Evolutionary conservation across 2,113 vertebrate species (phyloP).

Genomic region (Pseudolaguvia tuberculata): DNA sequence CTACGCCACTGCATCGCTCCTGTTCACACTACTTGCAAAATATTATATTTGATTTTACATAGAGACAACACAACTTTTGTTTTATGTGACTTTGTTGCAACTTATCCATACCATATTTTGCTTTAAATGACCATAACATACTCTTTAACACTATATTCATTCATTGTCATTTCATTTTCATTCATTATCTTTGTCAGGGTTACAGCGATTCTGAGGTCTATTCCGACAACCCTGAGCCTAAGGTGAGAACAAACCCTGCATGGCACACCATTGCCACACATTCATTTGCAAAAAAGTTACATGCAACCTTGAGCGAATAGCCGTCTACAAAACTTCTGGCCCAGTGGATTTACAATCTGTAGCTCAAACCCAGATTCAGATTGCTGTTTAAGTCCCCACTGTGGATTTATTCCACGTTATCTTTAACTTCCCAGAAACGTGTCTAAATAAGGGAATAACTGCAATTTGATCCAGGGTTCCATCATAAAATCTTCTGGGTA

Average conservation of each 20-base stretch:
- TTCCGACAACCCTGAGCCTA: not conserved
- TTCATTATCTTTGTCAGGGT: not conserved
- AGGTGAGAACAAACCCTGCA: not conserved
- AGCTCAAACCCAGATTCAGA: not conserved
- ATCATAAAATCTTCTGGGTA: too few species aligned
- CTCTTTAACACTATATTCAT: not conserved
- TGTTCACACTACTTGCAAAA: too few species aligned
- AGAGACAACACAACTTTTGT: too few species aligned
- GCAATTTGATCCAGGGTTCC: not conserved
- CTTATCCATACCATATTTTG: too few species aligned
- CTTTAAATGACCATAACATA: too few species aligned
- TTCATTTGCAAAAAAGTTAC: not conserved
- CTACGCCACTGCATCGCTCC: too few species aligned
- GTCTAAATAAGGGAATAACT: not conserved
- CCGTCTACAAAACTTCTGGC: not conserved
- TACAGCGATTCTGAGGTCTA: not conserved
- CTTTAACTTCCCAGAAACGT: not conserved
- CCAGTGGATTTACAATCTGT: not conserved
- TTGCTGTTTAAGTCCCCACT: not conserved
- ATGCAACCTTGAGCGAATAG: not conserved
- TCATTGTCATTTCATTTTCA: not conserved
- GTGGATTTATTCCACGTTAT: not conserved
- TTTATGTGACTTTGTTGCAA: too few species aligned
- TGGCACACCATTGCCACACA: not conserved
- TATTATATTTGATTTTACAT: too few species aligned